Conservation (phyloP, 2,797 vertebrate genomes). For the Channa striata region DNA sequence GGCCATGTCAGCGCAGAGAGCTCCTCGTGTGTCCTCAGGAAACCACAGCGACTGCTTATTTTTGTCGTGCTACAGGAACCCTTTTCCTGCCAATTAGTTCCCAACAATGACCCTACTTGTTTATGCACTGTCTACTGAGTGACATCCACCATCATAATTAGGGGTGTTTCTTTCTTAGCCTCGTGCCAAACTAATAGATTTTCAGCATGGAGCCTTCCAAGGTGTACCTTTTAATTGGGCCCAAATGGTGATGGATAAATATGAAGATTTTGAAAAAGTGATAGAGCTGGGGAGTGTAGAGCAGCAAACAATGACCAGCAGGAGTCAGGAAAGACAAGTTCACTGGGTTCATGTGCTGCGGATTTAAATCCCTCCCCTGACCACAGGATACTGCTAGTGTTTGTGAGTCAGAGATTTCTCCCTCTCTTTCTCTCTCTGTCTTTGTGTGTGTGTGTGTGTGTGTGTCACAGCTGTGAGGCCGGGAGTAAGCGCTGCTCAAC, state of each 20-base stretch:
- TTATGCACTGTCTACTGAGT: conserved; percentile 79
- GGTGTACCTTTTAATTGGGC: conserved; percentile 79
- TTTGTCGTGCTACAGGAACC: conserved; percentile 74
- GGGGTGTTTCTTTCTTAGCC: conserved; percentile 59
- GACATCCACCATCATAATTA: conserved; percentile 75
- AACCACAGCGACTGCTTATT: conserved; percentile 74
- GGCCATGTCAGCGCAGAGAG: conserved; percentile 60
- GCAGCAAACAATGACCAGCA: conserved; percentile 73
- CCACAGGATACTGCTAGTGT: conserved; percentile 84
- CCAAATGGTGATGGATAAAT: conserved; percentile 63
- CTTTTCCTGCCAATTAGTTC: conserved; percentile 79
- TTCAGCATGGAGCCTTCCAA: conserved; percentile 58
- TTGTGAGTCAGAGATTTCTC: conserved; percentile 83
- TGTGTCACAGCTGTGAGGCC: conserved; percentile 82
- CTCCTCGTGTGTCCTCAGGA: conserved; percentile 69
- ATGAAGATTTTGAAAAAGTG: conserved; percentile 59
- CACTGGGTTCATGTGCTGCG: conserved; percentile 82
- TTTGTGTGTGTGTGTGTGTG: conserved; percentile 61
- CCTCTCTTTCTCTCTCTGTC: conserved; percentile 40
- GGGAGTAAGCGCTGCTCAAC: conserved; percentile 83
- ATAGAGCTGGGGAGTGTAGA: conserved; percentile 59
- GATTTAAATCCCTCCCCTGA: conserved; percentile 85
- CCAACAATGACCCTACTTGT: conserved; percentile 78
- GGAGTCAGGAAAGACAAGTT: conserved; percentile 81
- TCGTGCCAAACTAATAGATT: conserved; percentile 67